phyloP scores from a whole-genome alignment of 2,888 invertebrate genomes.

The Eristalis intricaria region DNA sequence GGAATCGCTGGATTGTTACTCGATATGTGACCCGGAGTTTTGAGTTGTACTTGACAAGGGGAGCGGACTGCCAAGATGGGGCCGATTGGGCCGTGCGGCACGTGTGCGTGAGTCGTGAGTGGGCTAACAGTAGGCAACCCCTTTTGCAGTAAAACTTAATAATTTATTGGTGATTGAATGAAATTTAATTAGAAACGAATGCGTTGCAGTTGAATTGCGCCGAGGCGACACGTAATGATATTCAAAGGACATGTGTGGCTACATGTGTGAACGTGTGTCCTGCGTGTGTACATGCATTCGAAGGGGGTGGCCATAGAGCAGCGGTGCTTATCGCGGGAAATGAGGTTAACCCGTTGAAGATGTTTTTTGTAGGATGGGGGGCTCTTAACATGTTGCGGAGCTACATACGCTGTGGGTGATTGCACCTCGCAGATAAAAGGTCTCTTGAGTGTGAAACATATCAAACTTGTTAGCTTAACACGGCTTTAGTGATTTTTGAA shows the following conservation, averaged over 20 bases:
- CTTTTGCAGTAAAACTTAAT: slow-evolving; percentile 33
- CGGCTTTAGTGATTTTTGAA: neutral
- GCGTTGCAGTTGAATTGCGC: slow-evolving; percentile 12
- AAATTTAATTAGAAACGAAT: slow-evolving; percentile 31
- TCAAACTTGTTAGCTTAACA: neutral
- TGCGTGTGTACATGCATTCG: neutral
- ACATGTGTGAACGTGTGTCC: neutral
- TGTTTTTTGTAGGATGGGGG: neutral
- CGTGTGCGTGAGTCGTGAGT: slow-evolving; percentile 28
- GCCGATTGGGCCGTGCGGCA: neutral
- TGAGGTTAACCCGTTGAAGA: neutral
- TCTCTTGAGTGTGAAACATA: neutral
- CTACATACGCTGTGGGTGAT: neutral
- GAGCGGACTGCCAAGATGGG: neutral
- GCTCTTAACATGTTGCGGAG: neutral
- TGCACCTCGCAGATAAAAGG: neutral
- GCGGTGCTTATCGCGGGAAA: neutral
- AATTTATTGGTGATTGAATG: slow-evolving; percentile 32
- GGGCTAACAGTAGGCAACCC: slow-evolving; percentile 19
- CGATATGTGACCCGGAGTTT: slow-evolving; percentile 6
- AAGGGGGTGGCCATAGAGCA: neutral
- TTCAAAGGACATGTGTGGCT: neutral
- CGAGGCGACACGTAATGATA: neutral
- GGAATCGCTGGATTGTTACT: slow-evolving; percentile 20
- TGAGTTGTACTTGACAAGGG: neutral